Percentiles rank a stretch among this genome's conserved stretches.
Conservation (phyloP, 1,140 invertebrate species). For the Acromyrmex heyeri region DNA sequence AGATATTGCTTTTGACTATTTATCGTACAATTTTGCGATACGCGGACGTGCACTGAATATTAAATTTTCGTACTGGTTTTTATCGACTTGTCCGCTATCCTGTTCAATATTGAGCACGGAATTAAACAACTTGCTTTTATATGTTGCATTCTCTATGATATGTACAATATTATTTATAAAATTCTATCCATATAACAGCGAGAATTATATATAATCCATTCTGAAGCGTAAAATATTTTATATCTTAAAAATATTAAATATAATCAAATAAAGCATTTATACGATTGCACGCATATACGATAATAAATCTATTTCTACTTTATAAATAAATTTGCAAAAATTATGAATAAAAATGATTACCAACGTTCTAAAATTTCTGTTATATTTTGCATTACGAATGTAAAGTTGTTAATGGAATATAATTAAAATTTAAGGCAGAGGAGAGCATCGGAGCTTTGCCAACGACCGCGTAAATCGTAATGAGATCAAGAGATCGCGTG, state of each 20-base stretch:
- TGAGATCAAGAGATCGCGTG: slow-evolving; percentile 47
- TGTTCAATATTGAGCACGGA: slow-evolving; percentile 30
- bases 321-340: neutral
- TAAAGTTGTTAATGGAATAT: neutral
- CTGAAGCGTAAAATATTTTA: slow-evolving; percentile 2
- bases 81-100: slow-evolving; percentile 16
- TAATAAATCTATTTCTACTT: neutral
- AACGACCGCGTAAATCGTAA: slow-evolving; percentile 8
- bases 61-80: slow-evolving; percentile 45
- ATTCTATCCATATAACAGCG: neutral
- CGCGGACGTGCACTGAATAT: slow-evolving; percentile 8
- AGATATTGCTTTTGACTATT: slow-evolving; percentile 46
- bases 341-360: neutral
- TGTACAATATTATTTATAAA: slow-evolving; percentile 1
- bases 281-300: neutral
- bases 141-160: neutral
- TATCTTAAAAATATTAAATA: neutral
- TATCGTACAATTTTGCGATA: slow-evolving; percentile 42
- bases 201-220: neutral
- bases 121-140: slow-evolving; percentile 53
- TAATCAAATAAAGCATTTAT: neutral
- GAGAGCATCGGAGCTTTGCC: neutral
- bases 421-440: slow-evolving; percentile 23
- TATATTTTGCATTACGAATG: slow-evolving; percentile 24
- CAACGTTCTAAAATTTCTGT: neutral